Conservation (phyloP, 2,797 vertebrate species). For the Oryzias dopingdopingensis region DNA sequence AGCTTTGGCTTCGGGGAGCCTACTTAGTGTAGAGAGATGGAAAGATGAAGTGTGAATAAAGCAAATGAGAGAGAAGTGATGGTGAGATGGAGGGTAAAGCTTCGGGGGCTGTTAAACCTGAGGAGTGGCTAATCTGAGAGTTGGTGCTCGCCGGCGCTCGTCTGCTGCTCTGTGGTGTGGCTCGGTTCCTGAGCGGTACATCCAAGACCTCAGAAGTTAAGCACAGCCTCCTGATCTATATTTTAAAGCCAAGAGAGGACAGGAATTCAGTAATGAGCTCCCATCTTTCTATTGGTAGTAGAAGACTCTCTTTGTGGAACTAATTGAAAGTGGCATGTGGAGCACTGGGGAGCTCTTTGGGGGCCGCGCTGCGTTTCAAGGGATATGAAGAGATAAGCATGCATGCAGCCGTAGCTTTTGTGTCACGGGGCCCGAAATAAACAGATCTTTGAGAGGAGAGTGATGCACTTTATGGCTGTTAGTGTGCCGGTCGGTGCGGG, state of each 20-base stretch:
- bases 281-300: slow-evolving; percentile 71
- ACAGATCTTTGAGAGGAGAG: slow-evolving; percentile 53
- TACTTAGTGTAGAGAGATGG: slow-evolving; percentile 43
- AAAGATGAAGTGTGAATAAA: slow-evolving; percentile 16
- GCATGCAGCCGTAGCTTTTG: slow-evolving; percentile 48
- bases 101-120: slow-evolving; percentile 54
- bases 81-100: slow-evolving; percentile 49
- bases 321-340: slow-evolving; percentile 80
- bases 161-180: slow-evolving; percentile 51
- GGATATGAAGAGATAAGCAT: slow-evolving; percentile 60
- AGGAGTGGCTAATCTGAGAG: slow-evolving; percentile 59
- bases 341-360: slow-evolving; percentile 71
- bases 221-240: slow-evolving; percentile 73
- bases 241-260: slow-evolving; percentile 73
- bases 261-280: slow-evolving; percentile 80
- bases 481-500: slow-evolving; percentile 2
- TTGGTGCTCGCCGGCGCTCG: slow-evolving; percentile 36
- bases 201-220: slow-evolving; percentile 50
- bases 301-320: slow-evolving; percentile 78
- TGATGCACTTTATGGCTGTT: slow-evolving; percentile 41
- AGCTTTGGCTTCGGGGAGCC: slow-evolving; percentile 45
- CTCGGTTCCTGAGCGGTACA: slow-evolving; percentile 35
- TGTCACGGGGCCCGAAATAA: slow-evolving; percentile 66
- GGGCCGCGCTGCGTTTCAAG: slow-evolving; percentile 62
- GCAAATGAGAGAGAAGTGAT: slow-evolving; percentile 44